Base-by-base conservation (phyloP, 2,797 vertebrate species). In the Liasis olivaceus region DNA sequence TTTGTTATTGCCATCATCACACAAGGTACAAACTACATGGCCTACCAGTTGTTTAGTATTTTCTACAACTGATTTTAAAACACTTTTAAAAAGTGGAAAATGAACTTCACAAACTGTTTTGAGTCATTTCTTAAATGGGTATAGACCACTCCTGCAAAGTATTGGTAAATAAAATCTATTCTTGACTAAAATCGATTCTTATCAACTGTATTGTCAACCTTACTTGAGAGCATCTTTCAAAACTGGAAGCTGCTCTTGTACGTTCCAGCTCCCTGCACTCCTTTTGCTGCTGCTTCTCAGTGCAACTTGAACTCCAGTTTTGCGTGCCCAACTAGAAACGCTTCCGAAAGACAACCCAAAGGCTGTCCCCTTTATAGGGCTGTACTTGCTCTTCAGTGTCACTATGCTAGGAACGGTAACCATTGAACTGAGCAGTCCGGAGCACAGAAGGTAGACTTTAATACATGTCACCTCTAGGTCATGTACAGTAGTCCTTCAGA, bases 371-470 rank as follows among this genome's bases (percentile, higher is more conserved):
- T 85, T 89, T 63, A 20, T 24, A 86, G 86, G 28, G 88, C 85
- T 66, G 54, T 58, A 66, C 69, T 89, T 89, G 54, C 72, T 69
- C 84, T 86, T 88, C 89, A 84, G 54, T 91, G 86, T 91, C 89
- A 85, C 69, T 64, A 58, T 84, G 86, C 89, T 88, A 84, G 59
- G n/a, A 77, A 87, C 56, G 64, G 54, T 85, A 91, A 91, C 59
- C 85, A 88, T 88, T 62, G 13, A 88, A 88, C 69, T 85, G 60
- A 88, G 31, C 77, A 89, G 88, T 89, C 88, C 85, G 91, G 17
- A 81, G 59, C 85, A 85, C 51, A 56, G 58, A 81, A 90, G 88
- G 92, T 60, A 66, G 84, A 84, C 85, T 92, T 90, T 89, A 90
- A 90, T 47, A 56, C 69, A 59, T 66, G 86, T 66, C 85, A 93